Evolutionary conservation across 2,888 invertebrate species (phyloP).

Genomic region (Halocaridina rubra): DNA sequence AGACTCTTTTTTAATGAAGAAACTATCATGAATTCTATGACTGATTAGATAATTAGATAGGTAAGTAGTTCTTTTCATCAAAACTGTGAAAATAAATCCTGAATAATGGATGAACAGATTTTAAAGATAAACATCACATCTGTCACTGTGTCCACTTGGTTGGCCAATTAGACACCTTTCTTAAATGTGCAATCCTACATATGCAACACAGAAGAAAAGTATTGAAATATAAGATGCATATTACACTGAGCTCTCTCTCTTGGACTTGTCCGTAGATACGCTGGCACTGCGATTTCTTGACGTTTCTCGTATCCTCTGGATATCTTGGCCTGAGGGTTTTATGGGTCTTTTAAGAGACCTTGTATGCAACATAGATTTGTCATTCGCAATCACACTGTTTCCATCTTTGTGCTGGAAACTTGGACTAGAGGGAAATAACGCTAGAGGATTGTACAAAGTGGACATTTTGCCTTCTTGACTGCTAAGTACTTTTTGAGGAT

Average conservation of each 20-base stretch:
- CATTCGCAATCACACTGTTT: background rate
- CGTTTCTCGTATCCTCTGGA: conserved; percentile 43
- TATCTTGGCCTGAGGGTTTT: conserved; percentile 39
- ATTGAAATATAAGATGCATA: background rate
- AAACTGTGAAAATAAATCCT: no score
- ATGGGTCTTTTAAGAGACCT: conserved; percentile 42
- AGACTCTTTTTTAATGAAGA: no score
- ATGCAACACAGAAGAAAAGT: background rate
- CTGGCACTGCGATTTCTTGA: conserved; percentile 45
- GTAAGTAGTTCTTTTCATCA: no score
- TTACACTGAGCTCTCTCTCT: conserved; percentile 51
- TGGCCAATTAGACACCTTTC: background rate
- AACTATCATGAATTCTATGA: no score
- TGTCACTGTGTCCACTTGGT: no score
- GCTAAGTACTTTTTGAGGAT: background rate
- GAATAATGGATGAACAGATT: no score
- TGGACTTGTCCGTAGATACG: conserved; percentile 30
- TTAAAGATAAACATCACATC: background rate
- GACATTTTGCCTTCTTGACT: conserved; percentile 33
- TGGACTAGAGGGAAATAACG: conserved; percentile 28
- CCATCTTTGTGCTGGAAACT: background rate
- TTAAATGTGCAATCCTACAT: no score
- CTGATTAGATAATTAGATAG: no score
- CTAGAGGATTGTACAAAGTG: conserved; percentile 43
- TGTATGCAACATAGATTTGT: conserved; percentile 6